These are phyloP conservation scores for Steinernema feltiae DNA, from an alignment of 1,140 invertebrate genomes.

Conservation along the genomic window DNA sequence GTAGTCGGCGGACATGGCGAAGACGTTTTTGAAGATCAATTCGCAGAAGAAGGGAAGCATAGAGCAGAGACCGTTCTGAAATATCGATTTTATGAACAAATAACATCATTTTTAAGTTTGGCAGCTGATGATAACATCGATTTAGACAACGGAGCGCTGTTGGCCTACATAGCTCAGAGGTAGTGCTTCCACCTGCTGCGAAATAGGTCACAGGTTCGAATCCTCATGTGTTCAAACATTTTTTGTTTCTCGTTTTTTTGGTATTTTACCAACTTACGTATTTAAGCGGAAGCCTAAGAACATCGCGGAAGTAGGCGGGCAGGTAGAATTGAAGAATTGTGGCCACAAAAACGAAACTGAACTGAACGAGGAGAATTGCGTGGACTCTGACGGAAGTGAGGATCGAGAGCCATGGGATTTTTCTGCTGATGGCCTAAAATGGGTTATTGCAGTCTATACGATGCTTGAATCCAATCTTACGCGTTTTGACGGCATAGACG, in stretches of 20 bases:
- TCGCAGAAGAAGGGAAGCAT: slow-evolving; percentile 8
- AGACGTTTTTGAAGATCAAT: neutral
- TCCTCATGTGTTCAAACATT: too few relatives aligned
- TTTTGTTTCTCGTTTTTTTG: too few relatives aligned
- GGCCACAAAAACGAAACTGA: neutral
- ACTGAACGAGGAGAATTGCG: neutral
- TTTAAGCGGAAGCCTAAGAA: neutral
- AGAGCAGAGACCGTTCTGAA: slow-evolving; percentile 8
- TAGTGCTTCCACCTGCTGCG: too few relatives aligned
- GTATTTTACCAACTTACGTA: neutral
- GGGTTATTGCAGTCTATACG: neutral
- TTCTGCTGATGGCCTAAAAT: neutral
- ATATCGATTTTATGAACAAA: neutral
- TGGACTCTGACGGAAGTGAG: neutral
- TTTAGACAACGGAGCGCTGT: too few relatives aligned
- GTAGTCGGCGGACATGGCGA: neutral
- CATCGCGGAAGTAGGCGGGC: slow-evolving; percentile 1
- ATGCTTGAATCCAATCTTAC: neutral
- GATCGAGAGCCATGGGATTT: neutral
- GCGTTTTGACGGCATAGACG: neutral
- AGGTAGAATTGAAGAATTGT: neutral
- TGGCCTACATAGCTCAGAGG: too few relatives aligned
- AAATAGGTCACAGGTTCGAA: too few relatives aligned
- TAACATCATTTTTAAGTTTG: too few relatives aligned
- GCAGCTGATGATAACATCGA: too few relatives aligned